Base-by-base conservation (phyloP, 1,140 invertebrate genomes). In the Zaprionus gabonicus region DNA sequence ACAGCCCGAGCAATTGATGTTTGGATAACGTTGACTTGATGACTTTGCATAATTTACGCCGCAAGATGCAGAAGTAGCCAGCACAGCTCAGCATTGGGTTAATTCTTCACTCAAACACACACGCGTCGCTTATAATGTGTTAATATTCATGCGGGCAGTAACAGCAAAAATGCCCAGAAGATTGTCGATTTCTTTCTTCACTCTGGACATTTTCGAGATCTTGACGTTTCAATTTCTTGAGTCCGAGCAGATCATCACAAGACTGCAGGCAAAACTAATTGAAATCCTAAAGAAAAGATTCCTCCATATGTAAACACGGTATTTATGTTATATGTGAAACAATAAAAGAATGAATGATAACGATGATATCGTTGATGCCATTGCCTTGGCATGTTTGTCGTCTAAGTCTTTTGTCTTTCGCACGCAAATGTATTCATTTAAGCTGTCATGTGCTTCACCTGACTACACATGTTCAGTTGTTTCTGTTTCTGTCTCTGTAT, bases 11-110 rank as follows among this genome's bases (percentile, higher is more conserved):
- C 72, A 75, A 87, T 83, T 87, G 83, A 87, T 87, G 83, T 87
- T 87, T 87, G 84, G 83, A 88, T 87, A 87, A 84, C 84, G 85
- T 78, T 88, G 84, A 82, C 83, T 87, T 87, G 83, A 87, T 87
- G 83, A 87, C 84, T 87, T 88, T 87, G 83, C 83, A 87, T 87
- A 87, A 87, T 87, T 86, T 86, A 84, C 70, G 82, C 78, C 82
- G 67, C 59, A 84, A 53, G 15, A 53, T 57, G 66, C 44, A 41
- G 49, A 49, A 28, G 63, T 44, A 60, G 27, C 63, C 38, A 17
- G 15, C 4, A 7, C 15, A 38, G 36, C 28, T 41, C 15, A 23
- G 34, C 44, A 81, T 78, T 78, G 71, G 71, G 73, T 83, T 87
- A 76, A 87, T 87, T 87, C 88, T 87, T 87, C 84, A 87, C 84